A percentile compares a stretch with the other conserved stretches of the same genome.
These are phyloP conservation scores for Stenolophus ochropezus DNA, from an alignment of 2,888 invertebrate species.

Conservation along the genomic window DNA sequence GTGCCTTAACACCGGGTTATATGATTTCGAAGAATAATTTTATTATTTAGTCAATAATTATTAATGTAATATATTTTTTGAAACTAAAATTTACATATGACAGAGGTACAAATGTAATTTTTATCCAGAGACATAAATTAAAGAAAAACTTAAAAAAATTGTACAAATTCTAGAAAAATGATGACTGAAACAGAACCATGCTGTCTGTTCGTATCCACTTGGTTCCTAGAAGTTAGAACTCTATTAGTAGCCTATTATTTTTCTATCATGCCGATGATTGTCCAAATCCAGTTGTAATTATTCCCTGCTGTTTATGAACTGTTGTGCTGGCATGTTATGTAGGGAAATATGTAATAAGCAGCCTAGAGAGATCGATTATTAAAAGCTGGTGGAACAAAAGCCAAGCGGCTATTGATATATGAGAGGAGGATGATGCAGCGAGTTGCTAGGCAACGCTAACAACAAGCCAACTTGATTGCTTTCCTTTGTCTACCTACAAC, in stretches of 20 bases:
- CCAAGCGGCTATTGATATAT: slow-evolving; percentile 24
- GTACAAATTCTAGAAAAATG: too few species aligned
- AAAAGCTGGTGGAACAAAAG: slow-evolving; percentile 33
- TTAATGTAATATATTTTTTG: too few species aligned
- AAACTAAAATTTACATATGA: too few species aligned
- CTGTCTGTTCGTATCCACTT: too few species aligned
- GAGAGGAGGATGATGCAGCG: slow-evolving; percentile 10
- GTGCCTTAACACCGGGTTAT: too few species aligned
- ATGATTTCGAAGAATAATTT: too few species aligned
- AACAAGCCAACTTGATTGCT: slow-evolving; percentile 14
- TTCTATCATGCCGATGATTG: background rate
- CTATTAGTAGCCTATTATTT: background rate
- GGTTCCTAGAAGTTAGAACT: background rate
- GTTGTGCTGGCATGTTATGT: background rate
- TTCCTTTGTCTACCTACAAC: slow-evolving; percentile 2
- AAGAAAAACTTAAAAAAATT: too few species aligned
- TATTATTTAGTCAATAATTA: too few species aligned
- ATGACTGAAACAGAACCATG: too few species aligned
- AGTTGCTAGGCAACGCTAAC: background rate
- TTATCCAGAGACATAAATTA: too few species aligned
- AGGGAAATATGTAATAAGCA: slow-evolving; percentile 4
- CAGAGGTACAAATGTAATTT: too few species aligned
- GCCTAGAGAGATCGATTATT: slow-evolving; percentile 1
- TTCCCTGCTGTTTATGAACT: background rate
- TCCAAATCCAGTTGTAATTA: background rate